Base-by-base conservation (phyloP, 2,113 vertebrate species). In the Nycticorax nycticorax region DNA sequence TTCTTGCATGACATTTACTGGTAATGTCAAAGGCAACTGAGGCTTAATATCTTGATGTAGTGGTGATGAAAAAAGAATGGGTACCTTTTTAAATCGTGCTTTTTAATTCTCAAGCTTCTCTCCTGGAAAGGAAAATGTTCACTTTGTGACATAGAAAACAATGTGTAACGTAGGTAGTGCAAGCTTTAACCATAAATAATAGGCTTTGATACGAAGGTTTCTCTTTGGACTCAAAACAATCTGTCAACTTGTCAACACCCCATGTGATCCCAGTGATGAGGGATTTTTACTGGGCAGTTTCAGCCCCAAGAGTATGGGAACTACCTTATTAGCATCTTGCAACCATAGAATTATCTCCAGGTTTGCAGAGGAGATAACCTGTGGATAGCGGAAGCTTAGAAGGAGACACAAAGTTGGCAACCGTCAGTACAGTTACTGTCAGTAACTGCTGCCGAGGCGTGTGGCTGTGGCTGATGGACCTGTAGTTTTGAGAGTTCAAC, bases 361-460 rank as follows among this genome's bases (percentile, higher is more conserved):
- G 8, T 60, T 66, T 83, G 45, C 35, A 64, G 37, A 62, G 60
- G 26, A 86, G 77, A 24, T 68, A 63, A 75, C 37, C 10, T 63
- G n/a, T 62, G 10, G 21, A 0, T 43, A 56, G 53, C 37, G 47
- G 32, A 80, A 50, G 17, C 12, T 69, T 73, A 32, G 27, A 52
- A 52, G 62, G 66, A 85, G 41, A 24, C 23, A 37, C 11, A 27
- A 0, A 0, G 17, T 50, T 0, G 0, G 9, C 26, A 79, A 10
- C 45, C 82, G 24, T 28, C 5, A 6, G 30, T 39, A 35, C 19
- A 21, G 5, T n/a, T 69, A 30, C 32, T 74, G 48, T 39, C 11
- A 14, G 23, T 53, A 57, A 20, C 12, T 1, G 2, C 62, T 64
- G 33, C 53, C 0, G 0, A 52, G 64, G 16, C 18, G 12, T 52